Evolutionary conservation across 2,797 vertebrate genomes (phyloP).

Genomic region (Melopsittacus undulatus): DNA sequence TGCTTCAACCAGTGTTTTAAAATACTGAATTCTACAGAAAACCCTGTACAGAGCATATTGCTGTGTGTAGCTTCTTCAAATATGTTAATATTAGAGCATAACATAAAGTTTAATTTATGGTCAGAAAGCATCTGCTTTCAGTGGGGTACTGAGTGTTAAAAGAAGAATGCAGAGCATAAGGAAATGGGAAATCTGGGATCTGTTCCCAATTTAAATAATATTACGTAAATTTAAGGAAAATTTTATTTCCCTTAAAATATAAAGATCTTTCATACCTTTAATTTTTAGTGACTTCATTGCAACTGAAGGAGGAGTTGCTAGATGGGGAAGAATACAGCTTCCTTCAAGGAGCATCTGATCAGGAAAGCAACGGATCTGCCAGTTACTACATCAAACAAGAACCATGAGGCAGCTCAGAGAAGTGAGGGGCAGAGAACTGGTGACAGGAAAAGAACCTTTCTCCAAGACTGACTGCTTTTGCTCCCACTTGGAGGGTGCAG

Average conservation of each 20-base stretch:
- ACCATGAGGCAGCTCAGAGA: constrained; percentile 80
- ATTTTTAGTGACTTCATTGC: constrained; percentile 85
- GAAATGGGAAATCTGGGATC: background rate
- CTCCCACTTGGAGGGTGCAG: constrained; percentile 69
- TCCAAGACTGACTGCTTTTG: constrained; percentile 70
- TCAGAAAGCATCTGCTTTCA: background rate
- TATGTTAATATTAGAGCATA: background rate
- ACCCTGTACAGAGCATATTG: background rate
- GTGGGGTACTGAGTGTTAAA: background rate
- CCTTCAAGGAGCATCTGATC: constrained; percentile 94
- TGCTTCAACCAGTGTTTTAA: background rate
- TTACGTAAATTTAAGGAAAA: background rate
- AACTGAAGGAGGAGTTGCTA: constrained; percentile 90
- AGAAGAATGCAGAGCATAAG: background rate
- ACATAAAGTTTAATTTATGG: background rate
- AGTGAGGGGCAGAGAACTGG: constrained; percentile 12
- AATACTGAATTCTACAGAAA: background rate
- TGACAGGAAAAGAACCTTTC: constrained; percentile 64
- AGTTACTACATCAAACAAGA: constrained; percentile 98
- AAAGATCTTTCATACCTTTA: background rate
- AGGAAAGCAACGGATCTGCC: constrained; percentile 97
- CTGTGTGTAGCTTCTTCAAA: background rate
- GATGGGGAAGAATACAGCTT: constrained; percentile 94
- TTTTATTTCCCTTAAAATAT: background rate
- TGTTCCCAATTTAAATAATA: background rate